phyloP scores from a whole-genome alignment of 2,888 invertebrate species.

The Muschampia plurimacula region DNA sequence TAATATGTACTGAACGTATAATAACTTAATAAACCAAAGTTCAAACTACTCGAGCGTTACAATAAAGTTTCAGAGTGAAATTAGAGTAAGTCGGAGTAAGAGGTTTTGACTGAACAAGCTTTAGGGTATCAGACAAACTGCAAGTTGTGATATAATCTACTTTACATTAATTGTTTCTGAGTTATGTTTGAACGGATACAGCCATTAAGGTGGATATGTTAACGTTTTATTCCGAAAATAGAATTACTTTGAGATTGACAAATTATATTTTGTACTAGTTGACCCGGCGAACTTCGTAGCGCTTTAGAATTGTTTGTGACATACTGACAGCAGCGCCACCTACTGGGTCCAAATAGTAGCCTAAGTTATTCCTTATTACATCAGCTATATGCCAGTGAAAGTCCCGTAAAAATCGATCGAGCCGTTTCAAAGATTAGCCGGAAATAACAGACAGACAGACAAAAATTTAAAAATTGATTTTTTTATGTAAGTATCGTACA shows the following conservation, averaged over 20 bases:
- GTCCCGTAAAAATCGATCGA: too few relatives aligned
- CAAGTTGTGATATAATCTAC: constrained; percentile 9
- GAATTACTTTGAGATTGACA: neutral
- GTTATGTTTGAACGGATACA: neutral
- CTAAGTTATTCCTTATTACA: too few relatives aligned
- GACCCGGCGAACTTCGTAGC: too few relatives aligned
- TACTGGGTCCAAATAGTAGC: too few relatives aligned
- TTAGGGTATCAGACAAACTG: constrained; percentile 9
- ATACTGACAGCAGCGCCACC: too few relatives aligned
- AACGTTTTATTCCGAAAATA: neutral
- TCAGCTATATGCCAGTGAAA: too few relatives aligned
- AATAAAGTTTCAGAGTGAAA: constrained; percentile 16
- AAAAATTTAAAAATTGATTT: too few relatives aligned
- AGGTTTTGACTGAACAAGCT: constrained; percentile 9
- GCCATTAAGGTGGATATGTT: neutral
- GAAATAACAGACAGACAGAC: too few relatives aligned
- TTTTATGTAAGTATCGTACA: too few relatives aligned
- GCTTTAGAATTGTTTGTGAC: too few relatives aligned
- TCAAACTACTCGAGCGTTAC: neutral
- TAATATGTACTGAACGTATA: neutral
- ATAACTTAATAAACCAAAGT: constrained; percentile 4
- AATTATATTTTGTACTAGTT: too few relatives aligned
- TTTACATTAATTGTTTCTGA: constrained; percentile 11
- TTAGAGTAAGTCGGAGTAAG: constrained; percentile 13
- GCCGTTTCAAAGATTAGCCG: too few relatives aligned